Evolutionary conservation across 2,113 vertebrate species (phyloP).

Genomic region (Archocentrus centrarchus): DNA sequence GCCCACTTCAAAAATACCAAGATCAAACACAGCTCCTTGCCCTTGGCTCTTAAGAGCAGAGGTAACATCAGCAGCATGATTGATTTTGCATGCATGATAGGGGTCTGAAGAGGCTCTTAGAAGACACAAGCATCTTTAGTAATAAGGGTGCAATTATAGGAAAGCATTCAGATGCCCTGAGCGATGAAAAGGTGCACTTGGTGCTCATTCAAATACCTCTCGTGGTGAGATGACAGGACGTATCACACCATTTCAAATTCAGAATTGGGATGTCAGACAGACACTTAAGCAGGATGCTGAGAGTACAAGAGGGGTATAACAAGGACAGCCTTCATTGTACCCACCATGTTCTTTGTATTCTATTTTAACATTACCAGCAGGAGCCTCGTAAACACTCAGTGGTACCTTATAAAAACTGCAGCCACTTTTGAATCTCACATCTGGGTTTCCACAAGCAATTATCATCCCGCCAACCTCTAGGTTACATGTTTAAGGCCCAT

Average conservation of each 20-base stretch:
- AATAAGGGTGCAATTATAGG: slow-evolving; percentile 13
- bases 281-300: not conserved
- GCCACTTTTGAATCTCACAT: not conserved
- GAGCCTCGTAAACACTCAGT: slow-evolving; percentile 4
- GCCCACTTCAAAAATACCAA: slow-evolving; percentile 62
- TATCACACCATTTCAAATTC: not conserved
- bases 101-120: slow-evolving; percentile 6
- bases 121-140: slow-evolving; percentile 7
- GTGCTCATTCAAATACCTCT: slow-evolving; percentile 29
- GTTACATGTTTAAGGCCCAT: not conserved
- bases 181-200: not conserved
- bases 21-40: not conserved
- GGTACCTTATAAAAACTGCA: slow-evolving; percentile 1
- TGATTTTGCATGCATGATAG: not conserved
- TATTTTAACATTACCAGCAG: slow-evolving; percentile 10
- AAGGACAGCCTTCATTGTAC: not conserved
- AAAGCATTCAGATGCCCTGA: not conserved
- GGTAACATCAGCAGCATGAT: not conserved
- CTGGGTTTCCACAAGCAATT: slow-evolving; percentile 10
- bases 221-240: not conserved
- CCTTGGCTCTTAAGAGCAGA: not conserved
- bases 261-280: slow-evolving; percentile 1
- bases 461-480: not conserved
- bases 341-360: not conserved
- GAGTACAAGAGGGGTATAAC: not conserved